These are phyloP conservation scores for Drosophila diplacantha DNA, from an alignment of 2,888 invertebrate genomes.

Conservation along the genomic window DNA sequence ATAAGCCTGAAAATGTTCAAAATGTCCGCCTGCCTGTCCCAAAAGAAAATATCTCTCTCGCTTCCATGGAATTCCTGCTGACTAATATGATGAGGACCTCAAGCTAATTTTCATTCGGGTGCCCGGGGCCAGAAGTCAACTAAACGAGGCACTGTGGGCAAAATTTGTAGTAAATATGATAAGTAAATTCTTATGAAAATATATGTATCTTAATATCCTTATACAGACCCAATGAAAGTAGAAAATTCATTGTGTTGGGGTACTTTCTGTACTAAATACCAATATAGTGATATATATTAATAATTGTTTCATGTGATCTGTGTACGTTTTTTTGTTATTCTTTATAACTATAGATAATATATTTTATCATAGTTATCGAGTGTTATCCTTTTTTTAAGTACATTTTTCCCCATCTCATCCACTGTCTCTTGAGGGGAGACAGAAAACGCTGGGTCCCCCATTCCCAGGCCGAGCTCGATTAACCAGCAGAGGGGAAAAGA, in stretches of 20 bases:
- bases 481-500: slow-evolving; percentile 54
- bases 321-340: too few relatives aligned
- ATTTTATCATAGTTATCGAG: neutral
- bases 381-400: neutral
- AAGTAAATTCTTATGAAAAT: too few relatives aligned
- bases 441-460: slow-evolving; percentile 24
- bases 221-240: neutral
- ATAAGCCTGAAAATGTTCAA: slow-evolving; percentile 54
- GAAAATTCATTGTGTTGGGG: neutral
- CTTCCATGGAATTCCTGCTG: slow-evolving; percentile 55
- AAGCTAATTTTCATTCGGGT: slow-evolving; percentile 70
- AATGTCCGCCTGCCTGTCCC: slow-evolving; percentile 26
- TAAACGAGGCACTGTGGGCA: slow-evolving; percentile 37
- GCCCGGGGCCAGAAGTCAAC: slow-evolving; percentile 24
- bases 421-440: slow-evolving; percentile 42
- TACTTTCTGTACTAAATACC: neutral
- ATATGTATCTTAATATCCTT: too few relatives aligned
- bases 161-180: neutral
- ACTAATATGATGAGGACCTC: slow-evolving; percentile 49
- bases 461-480: slow-evolving; percentile 44
- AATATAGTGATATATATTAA: too few relatives aligned
- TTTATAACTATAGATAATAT: neutral
- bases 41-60: slow-evolving; percentile 10
- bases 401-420: slow-evolving; percentile 12
- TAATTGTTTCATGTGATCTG: too few relatives aligned